These are phyloP conservation scores for Crocallis elinguaria DNA, from an alignment of 2,888 invertebrate species.

Conservation along the genomic window DNA sequence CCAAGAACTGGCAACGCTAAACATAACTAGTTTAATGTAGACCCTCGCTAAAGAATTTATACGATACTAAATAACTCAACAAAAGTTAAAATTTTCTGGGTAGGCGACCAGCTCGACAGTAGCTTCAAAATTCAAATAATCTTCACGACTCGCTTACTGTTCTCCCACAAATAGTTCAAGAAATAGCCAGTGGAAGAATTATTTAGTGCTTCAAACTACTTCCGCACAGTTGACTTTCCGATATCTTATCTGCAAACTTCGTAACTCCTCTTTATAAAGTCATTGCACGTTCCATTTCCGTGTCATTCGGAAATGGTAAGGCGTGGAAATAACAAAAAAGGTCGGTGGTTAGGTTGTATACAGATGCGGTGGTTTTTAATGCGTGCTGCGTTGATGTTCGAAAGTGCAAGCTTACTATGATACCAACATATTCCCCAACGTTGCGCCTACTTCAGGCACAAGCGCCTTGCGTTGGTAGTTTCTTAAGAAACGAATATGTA, in stretches of 20 bases:
- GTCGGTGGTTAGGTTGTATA: slow-evolving; percentile 3
- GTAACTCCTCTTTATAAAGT: slow-evolving; percentile 29
- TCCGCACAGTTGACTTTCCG: slow-evolving; percentile 19
- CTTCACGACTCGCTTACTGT: slow-evolving; percentile 15
- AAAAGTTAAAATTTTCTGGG: background rate
- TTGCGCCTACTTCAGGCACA: too few species aligned
- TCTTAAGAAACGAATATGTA: too few species aligned
- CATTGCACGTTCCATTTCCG: slow-evolving; percentile 32
- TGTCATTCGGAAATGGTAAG: slow-evolving; percentile 33
- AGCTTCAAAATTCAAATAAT: slow-evolving; percentile 7
- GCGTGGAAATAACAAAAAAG: slow-evolving; percentile 46
- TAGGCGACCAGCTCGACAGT: background rate
- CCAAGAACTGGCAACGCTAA: too few species aligned
- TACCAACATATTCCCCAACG: too few species aligned
- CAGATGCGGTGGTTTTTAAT: background rate
- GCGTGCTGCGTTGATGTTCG: too few species aligned
- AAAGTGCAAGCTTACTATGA: too few species aligned
- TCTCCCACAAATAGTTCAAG: slow-evolving; percentile 21
- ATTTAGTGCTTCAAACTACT: slow-evolving; percentile 28
- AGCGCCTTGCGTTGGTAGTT: too few species aligned
- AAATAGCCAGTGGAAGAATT: slow-evolving; percentile 19
- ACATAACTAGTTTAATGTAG: too few species aligned
- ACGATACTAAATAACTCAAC: background rate
- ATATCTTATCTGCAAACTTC: slow-evolving; percentile 29
- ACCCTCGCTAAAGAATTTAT: too few species aligned